phyloP scores from a whole-genome alignment of 2,113 vertebrate species.

The Haemorhous mexicanus region DNA sequence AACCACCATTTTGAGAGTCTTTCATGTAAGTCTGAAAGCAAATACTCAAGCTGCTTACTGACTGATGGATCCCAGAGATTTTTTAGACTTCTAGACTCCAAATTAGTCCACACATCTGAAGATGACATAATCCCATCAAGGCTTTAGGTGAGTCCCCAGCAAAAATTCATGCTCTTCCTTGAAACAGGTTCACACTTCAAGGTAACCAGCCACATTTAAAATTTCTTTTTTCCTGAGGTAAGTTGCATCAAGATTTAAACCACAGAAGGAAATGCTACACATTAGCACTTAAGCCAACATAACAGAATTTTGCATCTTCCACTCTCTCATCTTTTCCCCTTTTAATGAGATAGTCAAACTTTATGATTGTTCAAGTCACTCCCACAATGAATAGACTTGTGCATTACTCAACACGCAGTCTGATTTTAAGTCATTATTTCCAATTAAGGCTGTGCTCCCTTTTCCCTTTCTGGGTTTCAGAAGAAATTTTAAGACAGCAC shows the following conservation, averaged over 20 bases:
- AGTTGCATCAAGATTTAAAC: not conserved
- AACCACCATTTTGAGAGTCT: not conserved
- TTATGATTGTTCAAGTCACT: not conserved
- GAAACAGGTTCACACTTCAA: not conserved
- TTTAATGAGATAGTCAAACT: not conserved
- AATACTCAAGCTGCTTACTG: not conserved
- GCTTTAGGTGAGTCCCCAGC: not conserved
- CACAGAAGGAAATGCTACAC: not conserved
- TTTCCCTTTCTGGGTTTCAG: not conserved
- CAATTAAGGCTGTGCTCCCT: not conserved
- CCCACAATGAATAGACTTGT: not conserved
- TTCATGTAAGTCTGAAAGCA: not conserved
- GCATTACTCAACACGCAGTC: not conserved
- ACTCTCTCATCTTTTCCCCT: not conserved
- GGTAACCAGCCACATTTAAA: not conserved
- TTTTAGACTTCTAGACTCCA: not conserved
- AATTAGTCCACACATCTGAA: not conserved
- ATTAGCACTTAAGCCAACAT: not conserved
- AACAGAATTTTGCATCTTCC: not conserved
- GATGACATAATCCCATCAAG: not conserved
- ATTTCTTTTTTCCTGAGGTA: not conserved
- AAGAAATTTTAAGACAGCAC: not conserved
- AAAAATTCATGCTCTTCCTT: not conserved
- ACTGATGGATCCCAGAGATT: not conserved
- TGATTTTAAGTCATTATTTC: not conserved